Base-by-base conservation (phyloP, 2,797 vertebrate genomes). In the Diplodus sargus region DNA sequence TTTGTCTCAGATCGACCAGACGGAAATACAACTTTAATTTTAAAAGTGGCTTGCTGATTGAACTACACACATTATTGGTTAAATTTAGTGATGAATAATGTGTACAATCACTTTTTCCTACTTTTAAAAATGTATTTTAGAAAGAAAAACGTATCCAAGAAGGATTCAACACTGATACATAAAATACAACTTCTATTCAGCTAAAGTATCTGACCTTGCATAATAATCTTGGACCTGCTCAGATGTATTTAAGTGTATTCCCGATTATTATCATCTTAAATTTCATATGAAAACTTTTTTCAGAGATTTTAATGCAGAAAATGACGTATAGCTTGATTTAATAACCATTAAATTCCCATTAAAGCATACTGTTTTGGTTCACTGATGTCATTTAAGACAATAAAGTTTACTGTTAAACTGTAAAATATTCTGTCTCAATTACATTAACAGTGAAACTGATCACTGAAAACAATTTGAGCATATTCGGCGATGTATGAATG, bases 41-140 rank as follows among this genome's bases (percentile, higher is more conserved):
- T 0, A 16, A 63, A 59, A 54, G 20, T n/a, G 0, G n/a, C 42
- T 72, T 64, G 2, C 51, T 25, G 25, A 18, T 7, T 34, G 10
- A 54, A n/a, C 3, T 34, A n/a, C 6, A 66, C 23, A 28, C 13
- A 43, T 61, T 14, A 6, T 17, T 18, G 2, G 4, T 17, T 6
- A 13, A 17, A 63, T 12, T 49, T 39, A 45, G 34, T 30, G 2
- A 34, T 34, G 34, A 34, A 28, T 65, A 1, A 53, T 13, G 15
- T 45, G 7, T 28, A 48, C 2, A 51, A 51, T 51, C 3, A 51
- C 18, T 3, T 42, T 23, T 56, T 20, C 14, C 12, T 12, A 3
- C 20, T 14, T 53, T 28, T 69, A 47, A 62, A 17, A 39, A 49
- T 54, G 18, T 57, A 49, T 67, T 64, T 67, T 15, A 43, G 42